phyloP scores from a whole-genome alignment of 1,140 invertebrate species.

The Cylas formicarius region DNA sequence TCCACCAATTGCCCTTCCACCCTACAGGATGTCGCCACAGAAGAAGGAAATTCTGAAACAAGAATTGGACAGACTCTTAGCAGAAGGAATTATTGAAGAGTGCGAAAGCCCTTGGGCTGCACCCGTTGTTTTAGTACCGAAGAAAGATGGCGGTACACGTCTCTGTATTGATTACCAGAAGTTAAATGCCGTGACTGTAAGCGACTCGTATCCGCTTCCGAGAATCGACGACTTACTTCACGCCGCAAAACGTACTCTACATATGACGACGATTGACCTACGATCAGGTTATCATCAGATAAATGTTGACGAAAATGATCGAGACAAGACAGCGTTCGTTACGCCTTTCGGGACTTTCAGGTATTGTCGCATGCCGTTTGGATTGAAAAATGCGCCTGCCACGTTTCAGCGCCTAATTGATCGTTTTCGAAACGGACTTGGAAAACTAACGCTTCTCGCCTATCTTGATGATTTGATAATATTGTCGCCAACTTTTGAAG shows the following conservation, averaged over 20 bases:
- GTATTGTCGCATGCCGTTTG: slow-evolving; percentile 27
- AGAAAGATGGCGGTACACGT: too few species aligned
- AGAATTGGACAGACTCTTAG: too few species aligned
- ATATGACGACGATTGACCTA: slow-evolving; percentile 44
- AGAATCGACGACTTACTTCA: slow-evolving; percentile 35
- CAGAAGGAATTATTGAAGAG: too few species aligned
- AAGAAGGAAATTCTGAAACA: too few species aligned
- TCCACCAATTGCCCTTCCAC: too few species aligned
- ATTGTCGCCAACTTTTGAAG: too few species aligned
- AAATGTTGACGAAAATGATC: slow-evolving; percentile 26
- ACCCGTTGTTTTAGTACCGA: too few species aligned
- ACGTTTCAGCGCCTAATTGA: slow-evolving; percentile 39
- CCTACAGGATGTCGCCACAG: too few species aligned
- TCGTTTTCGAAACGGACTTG: slow-evolving; percentile 18
- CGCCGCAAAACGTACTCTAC: slow-evolving; percentile 37
- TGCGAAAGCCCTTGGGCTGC: too few species aligned
- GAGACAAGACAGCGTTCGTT: slow-evolving; percentile 43
- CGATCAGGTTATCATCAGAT: slow-evolving; percentile 40
- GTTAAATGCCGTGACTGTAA: too few species aligned
- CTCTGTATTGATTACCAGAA: too few species aligned
- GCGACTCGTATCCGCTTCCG: too few species aligned
- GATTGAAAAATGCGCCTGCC: slow-evolving; percentile 30
- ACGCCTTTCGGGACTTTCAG: slow-evolving; percentile 36
- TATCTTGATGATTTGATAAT: slow-evolving; percentile 13
- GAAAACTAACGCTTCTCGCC: not conserved